Evolutionary conservation across 2,113 vertebrate species (phyloP), one percentile per base, ranked within the genome.

Genomic region (Sciurus niger): DNA sequence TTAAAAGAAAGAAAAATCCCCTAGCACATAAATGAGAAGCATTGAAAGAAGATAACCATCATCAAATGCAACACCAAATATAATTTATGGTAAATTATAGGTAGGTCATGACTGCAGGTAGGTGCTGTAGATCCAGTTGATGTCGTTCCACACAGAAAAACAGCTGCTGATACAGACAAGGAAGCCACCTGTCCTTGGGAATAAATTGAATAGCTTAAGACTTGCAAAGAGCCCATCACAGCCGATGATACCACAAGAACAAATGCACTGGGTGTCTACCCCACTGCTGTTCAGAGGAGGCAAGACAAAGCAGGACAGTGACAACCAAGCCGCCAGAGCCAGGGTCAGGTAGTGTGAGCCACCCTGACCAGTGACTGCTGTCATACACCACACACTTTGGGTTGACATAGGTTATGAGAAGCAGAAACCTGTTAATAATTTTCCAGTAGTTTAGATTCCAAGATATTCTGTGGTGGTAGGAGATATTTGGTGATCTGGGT

Each of bases 1-100:
- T 60, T 48, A 96, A 93, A 88, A 85, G 3, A 58, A 68, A 94
- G 53, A 58, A 22, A 20, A 68, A 37, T 86, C 4, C 83, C 4
- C 32, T 14, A 37, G 30, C 16, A 18, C 6, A 13, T 65, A 93
- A 89, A 63, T 53, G 1, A 2, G 84, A 30, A 84, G n/a, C 16
- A 63, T 2, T 68, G 24, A 86, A 96, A 87, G 25, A 84, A 77
- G 70, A 65, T 25, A 84, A 70, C 4, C 48, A 24, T 43, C 25
- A n/a, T 46, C 30, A 22, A 95, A 65, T 46, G 1, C 46, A 94
- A 86, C 8, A 51, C 32, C 40, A 85, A 74, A 68, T 40, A 78
- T 67, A 68, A 84, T 28, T 58, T 43, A 4, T 43, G 84, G 37
- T 58, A 55, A 77, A 90, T n/a, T n/a, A n/a, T n/a, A n/a, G 34